These are phyloP conservation scores for Melanocharis versteri DNA, from an alignment of 2,113 vertebrate genomes.

Conservation along the genomic window DNA sequence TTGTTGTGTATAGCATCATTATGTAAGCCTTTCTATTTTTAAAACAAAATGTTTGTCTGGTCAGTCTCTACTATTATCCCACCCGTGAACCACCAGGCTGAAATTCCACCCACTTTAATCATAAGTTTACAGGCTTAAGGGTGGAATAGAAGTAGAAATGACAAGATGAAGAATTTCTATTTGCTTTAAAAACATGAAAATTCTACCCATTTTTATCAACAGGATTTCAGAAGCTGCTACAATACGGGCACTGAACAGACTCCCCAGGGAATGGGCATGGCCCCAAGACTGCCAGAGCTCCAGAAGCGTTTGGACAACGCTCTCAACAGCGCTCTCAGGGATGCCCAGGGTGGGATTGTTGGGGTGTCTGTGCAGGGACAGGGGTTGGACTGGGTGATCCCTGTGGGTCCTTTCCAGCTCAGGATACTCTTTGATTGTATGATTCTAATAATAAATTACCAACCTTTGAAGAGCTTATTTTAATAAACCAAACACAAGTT, in stretches of 20 bases:
- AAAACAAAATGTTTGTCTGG: background rate
- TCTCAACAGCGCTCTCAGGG: accelerated
- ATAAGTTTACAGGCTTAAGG: background rate
- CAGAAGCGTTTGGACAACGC: accelerated
- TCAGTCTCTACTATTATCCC: background rate
- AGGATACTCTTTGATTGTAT: background rate
- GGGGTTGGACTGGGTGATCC: background rate
- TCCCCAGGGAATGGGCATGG: background rate
- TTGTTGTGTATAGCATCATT: background rate
- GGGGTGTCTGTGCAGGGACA: background rate
- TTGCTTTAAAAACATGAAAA: background rate
- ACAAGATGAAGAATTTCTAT: background rate
- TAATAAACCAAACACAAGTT: background rate
- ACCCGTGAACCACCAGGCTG: background rate
- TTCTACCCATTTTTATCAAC: background rate
- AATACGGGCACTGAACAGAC: background rate
- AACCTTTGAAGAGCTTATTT: background rate
- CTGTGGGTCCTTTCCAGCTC: background rate
- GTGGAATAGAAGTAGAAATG: background rate
- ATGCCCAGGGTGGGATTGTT: background rate
- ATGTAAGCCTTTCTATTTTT: constrained; percentile 14
- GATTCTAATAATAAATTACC: background rate
- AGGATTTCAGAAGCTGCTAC: background rate
- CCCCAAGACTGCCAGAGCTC: background rate
- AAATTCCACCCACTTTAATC: constrained; percentile 7